A percentile compares a stretch with the other conserved stretches of the same genome.
These are phyloP conservation scores for Drosophila jambulina DNA, from an alignment of 1,140 invertebrate species.

Conservation along the genomic window DNA sequence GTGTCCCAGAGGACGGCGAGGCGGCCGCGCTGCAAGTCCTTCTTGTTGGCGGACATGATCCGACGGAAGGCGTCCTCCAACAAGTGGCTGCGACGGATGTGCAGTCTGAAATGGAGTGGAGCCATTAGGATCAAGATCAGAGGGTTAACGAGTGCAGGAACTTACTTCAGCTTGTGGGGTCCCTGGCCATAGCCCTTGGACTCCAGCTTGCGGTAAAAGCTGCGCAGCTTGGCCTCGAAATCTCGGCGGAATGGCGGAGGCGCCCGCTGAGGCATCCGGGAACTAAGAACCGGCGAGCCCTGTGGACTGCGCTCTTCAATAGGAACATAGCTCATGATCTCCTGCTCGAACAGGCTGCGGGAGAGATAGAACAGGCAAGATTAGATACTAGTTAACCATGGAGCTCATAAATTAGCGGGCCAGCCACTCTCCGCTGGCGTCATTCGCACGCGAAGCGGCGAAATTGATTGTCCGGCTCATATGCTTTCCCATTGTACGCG, in stretches of 20 bases:
- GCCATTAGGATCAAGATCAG: background rate
- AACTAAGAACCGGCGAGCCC: constrained; percentile 86
- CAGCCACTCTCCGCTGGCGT: constrained; percentile 16
- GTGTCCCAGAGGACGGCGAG: constrained; percentile 97
- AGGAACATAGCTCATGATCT: constrained; percentile 99
- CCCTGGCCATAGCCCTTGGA: constrained; percentile 98
- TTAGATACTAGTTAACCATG: constrained; percentile 19
- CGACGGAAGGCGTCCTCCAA: constrained; percentile 98
- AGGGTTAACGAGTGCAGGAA: constrained; percentile 17
- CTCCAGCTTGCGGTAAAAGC: constrained; percentile 97
- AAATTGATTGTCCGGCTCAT: constrained; percentile 42
- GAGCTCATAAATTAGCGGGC: constrained; percentile 32
- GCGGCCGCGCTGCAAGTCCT: constrained; percentile 97
- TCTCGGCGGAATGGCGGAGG: constrained; percentile 95
- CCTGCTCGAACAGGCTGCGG: constrained; percentile 97
- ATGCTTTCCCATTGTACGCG: background rate
- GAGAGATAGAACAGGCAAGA: background rate
- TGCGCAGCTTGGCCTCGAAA: constrained; percentile 97
- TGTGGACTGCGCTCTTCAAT: constrained; percentile 87
- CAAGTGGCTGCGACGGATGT: constrained; percentile 96
- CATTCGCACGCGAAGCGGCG: constrained; percentile 3
- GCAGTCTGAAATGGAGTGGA: constrained; percentile 88
- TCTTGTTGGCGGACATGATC: constrained; percentile 98
- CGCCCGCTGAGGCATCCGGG: constrained; percentile 91
- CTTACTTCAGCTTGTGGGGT: constrained; percentile 97